Base-by-base conservation (phyloP, 2,113 vertebrate species). In the Scopus umbretta region DNA sequence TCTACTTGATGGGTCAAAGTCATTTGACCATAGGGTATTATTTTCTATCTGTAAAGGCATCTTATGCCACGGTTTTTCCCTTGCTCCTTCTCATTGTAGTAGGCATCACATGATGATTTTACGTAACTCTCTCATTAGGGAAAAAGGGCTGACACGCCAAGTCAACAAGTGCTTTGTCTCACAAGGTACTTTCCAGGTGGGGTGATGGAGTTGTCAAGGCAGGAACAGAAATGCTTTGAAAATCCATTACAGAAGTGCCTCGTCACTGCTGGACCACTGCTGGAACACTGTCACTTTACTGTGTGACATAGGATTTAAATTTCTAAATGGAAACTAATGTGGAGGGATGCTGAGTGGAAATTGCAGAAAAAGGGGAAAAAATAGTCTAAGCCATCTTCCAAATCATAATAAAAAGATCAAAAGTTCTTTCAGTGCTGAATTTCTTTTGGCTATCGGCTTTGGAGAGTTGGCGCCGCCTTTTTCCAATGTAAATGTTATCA, bases 261-360 rank as follows among this genome's bases (percentile, higher is more conserved):
- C 3, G 6, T 12, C 84, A 47, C 86, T 79, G 26, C 30, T 52
- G 21, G 52, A 56, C 63, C 47, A 65, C n/a, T n/a, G n/a, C 17
- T 3, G 16, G 49, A 74, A n/a, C 14, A 14, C 1, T 16, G 21
- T 22, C 32, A 20, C 43, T 71, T 92, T 6, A 62, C 32, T 59
- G 49, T 1, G 1, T 7, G 45, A 43, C 10, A 16, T 0, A 27
- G 26, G 7, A 68, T 58, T 58, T 55, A n/a, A 29, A 71, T 42
- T 58, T 50, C 27, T 17, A n/a, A 61, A 32, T 20, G 7, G 25
- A 86, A 90, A 62, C 26, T 21, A 17, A 34, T 1, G 3, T 7
- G 7, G 34, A 32, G 25, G 43, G 30, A 72, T 53, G 36, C 16
- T 13, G 22, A 34, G 11, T 11, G 66, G 14, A 59, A 80, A 73